A percentile compares a stretch with the other conserved stretches of the same genome.
Evolutionary conservation across 2,113 vertebrate genomes (phyloP).

Genomic region (Mohoua ochrocephala): DNA sequence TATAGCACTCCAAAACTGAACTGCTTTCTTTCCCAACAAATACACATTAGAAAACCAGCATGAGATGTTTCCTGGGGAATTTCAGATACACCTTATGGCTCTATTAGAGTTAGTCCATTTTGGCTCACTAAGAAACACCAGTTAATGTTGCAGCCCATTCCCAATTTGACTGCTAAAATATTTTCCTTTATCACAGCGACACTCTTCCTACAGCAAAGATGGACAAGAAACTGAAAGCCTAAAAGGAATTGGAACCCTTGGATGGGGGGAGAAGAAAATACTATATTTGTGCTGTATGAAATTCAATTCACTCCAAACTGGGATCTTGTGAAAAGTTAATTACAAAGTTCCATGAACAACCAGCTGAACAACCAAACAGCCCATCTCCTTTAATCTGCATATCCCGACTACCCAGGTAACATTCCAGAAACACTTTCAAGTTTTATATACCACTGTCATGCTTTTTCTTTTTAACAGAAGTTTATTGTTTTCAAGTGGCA

Average conservation of each 20-base stretch:
- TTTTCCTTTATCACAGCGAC: neutral
- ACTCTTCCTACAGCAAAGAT: neutral
- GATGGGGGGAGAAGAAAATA: neutral
- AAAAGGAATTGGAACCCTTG: neutral
- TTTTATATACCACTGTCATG: neutral
- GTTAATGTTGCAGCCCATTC: neutral
- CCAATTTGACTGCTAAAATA: neutral
- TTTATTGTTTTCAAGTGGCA: neutral
- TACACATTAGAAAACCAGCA: neutral
- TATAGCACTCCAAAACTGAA: neutral
- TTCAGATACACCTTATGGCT: neutral
- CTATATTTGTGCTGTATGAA: neutral
- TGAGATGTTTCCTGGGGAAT: neutral
- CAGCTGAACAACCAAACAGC: neutral
- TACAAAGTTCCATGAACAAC: neutral
- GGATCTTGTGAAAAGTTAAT: neutral
- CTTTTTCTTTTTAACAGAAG: neutral
- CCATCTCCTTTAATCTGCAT: neutral
- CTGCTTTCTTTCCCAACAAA: neutral
- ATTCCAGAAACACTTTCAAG: neutral
- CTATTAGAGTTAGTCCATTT: neutral
- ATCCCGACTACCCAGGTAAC: neutral
- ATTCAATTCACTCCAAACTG: neutral
- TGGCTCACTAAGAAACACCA: neutral
- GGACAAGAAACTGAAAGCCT: neutral